Conservation (phyloP, 2,797 vertebrate genomes). For the Sebastes aleutianus region DNA sequence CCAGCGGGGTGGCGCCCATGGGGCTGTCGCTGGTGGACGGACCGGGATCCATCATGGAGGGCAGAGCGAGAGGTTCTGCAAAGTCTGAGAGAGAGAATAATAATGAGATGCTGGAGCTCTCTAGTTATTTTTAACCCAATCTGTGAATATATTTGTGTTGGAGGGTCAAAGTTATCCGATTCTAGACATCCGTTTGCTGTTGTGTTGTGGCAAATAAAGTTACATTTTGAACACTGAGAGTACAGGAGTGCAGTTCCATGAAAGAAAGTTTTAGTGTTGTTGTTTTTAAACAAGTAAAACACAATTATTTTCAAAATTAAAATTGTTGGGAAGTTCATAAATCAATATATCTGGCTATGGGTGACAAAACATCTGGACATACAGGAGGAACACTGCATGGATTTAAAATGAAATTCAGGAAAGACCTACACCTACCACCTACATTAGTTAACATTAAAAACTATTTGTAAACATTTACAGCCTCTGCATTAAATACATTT, state of each 20-base stretch:
- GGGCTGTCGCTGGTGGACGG: constrained; percentile 69
- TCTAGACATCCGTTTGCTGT: not conserved
- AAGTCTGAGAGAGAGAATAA: constrained; percentile 84
- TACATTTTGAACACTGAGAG: not conserved
- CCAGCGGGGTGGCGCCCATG: constrained; percentile 75
- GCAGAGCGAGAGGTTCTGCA: constrained; percentile 90
- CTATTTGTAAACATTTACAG: not conserved
- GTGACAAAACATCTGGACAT: not conserved
- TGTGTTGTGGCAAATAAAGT: not conserved
- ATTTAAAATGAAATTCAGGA: too few relatives aligned
- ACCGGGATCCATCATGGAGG: constrained; percentile 84
- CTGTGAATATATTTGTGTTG: not conserved
- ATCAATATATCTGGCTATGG: not conserved
- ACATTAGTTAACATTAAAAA: not conserved
- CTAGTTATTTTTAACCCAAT: constrained; percentile 1
- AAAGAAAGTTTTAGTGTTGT: not conserved
- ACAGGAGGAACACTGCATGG: not conserved
- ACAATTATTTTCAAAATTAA: not conserved
- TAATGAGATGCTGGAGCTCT: not conserved
- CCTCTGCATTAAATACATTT: not conserved
- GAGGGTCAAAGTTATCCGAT: not conserved
- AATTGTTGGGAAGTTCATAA: not conserved
- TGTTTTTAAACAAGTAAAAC: not conserved
- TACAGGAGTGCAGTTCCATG: not conserved
- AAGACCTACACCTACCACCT: too few relatives aligned